These are phyloP conservation scores for Karalla daura DNA, from an alignment of 2,797 vertebrate species.

Conservation along the genomic window DNA sequence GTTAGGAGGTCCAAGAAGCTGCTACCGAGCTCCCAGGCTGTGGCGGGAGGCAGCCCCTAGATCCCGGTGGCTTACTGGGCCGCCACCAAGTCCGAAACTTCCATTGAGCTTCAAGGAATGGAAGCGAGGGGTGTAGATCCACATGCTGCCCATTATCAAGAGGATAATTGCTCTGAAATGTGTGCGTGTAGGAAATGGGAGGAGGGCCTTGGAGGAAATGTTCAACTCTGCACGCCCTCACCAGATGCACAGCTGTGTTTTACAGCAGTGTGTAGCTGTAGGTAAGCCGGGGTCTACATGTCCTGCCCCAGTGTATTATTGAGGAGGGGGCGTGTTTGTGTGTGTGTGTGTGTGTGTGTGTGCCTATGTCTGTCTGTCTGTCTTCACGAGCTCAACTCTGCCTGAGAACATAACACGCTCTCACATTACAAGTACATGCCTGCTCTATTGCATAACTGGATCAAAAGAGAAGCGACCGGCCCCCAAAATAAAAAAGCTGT, in stretches of 20 bases:
- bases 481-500: constrained; percentile 75
- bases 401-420: constrained; percentile 62
- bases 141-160: constrained; percentile 37
- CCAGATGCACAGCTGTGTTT: constrained; percentile 28
- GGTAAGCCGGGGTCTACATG: constrained; percentile 27
- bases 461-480: constrained; percentile 72
- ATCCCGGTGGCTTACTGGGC: constrained; percentile 44
- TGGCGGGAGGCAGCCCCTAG: constrained; percentile 29
- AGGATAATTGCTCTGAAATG: constrained; percentile 59
- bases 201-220: constrained; percentile 57
- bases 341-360: no score
- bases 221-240: constrained; percentile 32
- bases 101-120: constrained; percentile 33
- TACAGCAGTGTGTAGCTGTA: constrained; percentile 14
- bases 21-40: constrained; percentile 40
- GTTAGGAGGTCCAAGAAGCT: constrained; percentile 53
- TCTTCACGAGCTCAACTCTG: constrained; percentile 45
- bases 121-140: constrained; percentile 39
- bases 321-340: constrained; percentile 12
- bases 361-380: no score
- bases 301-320: constrained; percentile 32
- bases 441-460: constrained; percentile 77
- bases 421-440: constrained; percentile 74
- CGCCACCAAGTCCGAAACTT: constrained; percentile 50
- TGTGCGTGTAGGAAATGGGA: constrained; percentile 61